Conservation (phyloP, 2,113 vertebrate species). For the Thoracochromis brauschi region DNA sequence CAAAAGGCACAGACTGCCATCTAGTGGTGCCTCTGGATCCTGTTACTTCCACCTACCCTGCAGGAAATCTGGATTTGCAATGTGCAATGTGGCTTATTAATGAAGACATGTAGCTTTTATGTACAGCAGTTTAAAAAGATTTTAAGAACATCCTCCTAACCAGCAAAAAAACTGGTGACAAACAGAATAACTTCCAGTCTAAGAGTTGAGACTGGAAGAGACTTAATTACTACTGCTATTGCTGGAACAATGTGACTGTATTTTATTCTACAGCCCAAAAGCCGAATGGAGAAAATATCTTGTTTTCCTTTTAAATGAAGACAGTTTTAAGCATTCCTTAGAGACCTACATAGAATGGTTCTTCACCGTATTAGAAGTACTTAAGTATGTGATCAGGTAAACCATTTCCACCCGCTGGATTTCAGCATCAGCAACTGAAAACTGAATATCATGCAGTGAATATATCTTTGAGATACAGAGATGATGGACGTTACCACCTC, state of each 20-base stretch:
- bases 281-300: not conserved
- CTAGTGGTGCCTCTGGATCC: slow-evolving; percentile 12
- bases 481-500: not conserved
- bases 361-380: not conserved
- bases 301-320: not conserved
- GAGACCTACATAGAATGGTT: not conserved
- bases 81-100: not conserved
- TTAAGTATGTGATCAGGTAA: not conserved
- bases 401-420: not conserved
- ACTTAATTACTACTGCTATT: not conserved
- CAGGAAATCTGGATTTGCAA: not conserved
- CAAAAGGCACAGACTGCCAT: slow-evolving; percentile 2
- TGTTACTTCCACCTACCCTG: not conserved
- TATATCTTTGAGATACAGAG: not conserved
- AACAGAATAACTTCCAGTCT: not conserved
- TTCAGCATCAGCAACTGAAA: not conserved
- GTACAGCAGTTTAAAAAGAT: not conserved
- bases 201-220: not conserved
- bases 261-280: not conserved
- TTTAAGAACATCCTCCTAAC: not conserved
- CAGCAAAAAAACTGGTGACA: not conserved
- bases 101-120: not conserved
- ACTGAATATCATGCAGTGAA: not conserved
- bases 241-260: not conserved
- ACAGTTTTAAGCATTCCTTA: not conserved